A percentile compares a stretch with the other conserved stretches of the same genome.
These are phyloP conservation scores for Mesochorus sp. DNA, from an alignment of 2,888 invertebrate genomes.

Conservation along the genomic window DNA sequence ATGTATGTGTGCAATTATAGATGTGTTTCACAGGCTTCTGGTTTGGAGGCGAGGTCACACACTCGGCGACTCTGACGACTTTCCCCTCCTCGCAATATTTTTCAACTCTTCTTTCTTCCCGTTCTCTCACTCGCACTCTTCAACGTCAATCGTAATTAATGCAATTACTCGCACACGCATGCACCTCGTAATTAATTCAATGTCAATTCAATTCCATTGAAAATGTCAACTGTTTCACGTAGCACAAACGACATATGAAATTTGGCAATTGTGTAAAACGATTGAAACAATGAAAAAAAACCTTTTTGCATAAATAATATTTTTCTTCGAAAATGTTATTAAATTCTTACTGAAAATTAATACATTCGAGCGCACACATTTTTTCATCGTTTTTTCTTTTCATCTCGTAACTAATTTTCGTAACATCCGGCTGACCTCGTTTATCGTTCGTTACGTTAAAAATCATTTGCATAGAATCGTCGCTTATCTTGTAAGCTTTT, in stretches of 20 bases:
- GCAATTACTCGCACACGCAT: neutral
- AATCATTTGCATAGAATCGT: neutral
- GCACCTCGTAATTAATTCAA: neutral
- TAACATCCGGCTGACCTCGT: neutral
- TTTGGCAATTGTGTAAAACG: no score
- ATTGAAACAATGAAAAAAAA: no score
- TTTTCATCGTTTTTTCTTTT: neutral
- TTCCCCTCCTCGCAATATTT: neutral
- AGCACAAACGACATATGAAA: neutral
- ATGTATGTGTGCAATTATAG: neutral
- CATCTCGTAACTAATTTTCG: neutral
- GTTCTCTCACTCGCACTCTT: neutral
- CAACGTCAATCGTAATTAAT: constrained; percentile 2
- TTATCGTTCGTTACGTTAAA: neutral
- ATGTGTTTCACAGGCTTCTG: constrained; percentile 33
- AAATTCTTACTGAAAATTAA: neutral
- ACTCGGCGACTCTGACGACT: neutral
- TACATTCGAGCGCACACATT: neutral
- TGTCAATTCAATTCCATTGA: neutral
- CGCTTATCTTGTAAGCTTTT: neutral
- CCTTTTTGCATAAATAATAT: no score
- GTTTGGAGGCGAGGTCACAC: constrained; percentile 28
- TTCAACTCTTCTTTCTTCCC: neutral
- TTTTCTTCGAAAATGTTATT: neutral
- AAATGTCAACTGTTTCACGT: constrained; percentile 5